These are phyloP conservation scores for Cheilosia grossa DNA, from an alignment of 2,888 invertebrate species.

Conservation along the genomic window DNA sequence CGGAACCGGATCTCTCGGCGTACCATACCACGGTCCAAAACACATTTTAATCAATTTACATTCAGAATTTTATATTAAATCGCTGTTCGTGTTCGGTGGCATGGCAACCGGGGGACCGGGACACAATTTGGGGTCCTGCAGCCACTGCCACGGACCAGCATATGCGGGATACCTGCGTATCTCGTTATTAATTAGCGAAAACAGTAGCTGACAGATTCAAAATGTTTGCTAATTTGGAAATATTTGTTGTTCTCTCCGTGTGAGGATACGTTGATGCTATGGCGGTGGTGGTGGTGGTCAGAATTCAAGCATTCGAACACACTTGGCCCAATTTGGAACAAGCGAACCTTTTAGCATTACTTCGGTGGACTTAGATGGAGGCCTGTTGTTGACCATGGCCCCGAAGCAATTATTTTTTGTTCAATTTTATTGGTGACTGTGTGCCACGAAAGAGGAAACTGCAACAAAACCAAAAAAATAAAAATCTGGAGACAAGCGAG, in stretches of 20 bases:
- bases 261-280: slow-evolving; percentile 27
- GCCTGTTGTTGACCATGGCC: slow-evolving; percentile 21
- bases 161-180: slow-evolving; percentile 77
- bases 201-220: slow-evolving; percentile 83
- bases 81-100: slow-evolving; percentile 21
- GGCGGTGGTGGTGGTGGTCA: slow-evolving; percentile 13
- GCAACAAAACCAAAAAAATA: not conserved
- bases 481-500: slow-evolving; percentile 33
- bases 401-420: slow-evolving; percentile 67
- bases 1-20: slow-evolving; percentile 34
- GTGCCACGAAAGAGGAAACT: slow-evolving; percentile 9
- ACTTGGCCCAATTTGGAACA: slow-evolving; percentile 59
- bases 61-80: slow-evolving; percentile 68
- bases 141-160: slow-evolving; percentile 77
- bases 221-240: slow-evolving; percentile 82
- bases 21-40: slow-evolving; percentile 15
- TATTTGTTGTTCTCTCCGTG: slow-evolving; percentile 73
- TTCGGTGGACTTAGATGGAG: slow-evolving; percentile 41
- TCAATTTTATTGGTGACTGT: slow-evolving; percentile 69
- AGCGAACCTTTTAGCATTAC: slow-evolving; percentile 61
- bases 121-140: slow-evolving; percentile 76
- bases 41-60: slow-evolving; percentile 71
- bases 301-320: slow-evolving; percentile 13
- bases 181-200: slow-evolving; percentile 83
- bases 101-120: slow-evolving; percentile 1